Evolutionary conservation across 2,888 invertebrate species (phyloP).

Genomic region (Eutolmus rufibarbis): DNA sequence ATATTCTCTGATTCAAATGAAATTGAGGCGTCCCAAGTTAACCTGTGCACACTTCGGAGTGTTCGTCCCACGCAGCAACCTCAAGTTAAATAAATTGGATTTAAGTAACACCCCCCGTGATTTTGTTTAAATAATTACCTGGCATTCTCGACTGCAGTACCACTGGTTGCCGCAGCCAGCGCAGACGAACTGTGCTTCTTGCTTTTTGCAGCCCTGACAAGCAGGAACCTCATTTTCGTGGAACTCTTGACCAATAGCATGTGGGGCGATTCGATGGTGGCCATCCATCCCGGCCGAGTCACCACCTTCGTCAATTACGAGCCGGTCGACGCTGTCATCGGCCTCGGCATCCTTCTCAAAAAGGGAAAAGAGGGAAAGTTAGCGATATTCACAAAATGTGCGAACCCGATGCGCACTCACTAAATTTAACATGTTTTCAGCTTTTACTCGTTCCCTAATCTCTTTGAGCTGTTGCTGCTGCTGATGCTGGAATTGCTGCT

Average conservation of each 20-base stretch:
- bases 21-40: constrained; percentile 58
- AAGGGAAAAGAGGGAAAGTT: constrained; percentile 43
- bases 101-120: neutral
- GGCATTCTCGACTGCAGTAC: constrained; percentile 93
- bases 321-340: constrained; percentile 70
- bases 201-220: constrained; percentile 85
- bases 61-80: constrained; percentile 88
- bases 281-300: constrained; percentile 61
- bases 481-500: constrained; percentile 47
- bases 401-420: constrained; percentile 44
- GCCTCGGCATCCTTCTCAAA: constrained; percentile 65
- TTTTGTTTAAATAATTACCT: constrained; percentile 68
- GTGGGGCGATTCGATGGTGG: constrained; percentile 52
- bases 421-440: constrained; percentile 49
- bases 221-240: constrained; percentile 68
- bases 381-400: neutral
- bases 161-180: constrained; percentile 91
- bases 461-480: constrained; percentile 45
- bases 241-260: constrained; percentile 58
- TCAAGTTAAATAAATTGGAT: constrained; percentile 60
- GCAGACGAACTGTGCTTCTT: constrained; percentile 85
- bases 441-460: constrained; percentile 45
- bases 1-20: neutral
- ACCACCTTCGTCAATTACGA: constrained; percentile 68
- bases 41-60: constrained; percentile 84